Conservation (phyloP, 2,113 vertebrate species). For the Connochaetes taurinus region DNA sequence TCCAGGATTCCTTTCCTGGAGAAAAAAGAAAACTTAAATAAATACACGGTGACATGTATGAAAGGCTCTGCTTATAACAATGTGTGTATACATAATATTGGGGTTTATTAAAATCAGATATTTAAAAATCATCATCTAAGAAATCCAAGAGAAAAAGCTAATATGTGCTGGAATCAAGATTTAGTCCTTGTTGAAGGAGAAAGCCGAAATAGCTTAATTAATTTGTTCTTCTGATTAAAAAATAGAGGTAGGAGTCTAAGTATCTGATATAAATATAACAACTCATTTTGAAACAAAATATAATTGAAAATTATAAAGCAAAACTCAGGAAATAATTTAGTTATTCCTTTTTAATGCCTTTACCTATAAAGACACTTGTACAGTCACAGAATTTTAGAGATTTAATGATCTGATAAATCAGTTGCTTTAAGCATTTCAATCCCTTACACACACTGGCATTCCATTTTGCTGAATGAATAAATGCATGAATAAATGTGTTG, state of each 20-base stretch:
- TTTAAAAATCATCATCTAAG: conserved; percentile 5
- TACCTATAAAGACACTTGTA: neutral
- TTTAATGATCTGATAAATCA: conserved; percentile 14
- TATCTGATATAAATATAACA: conserved; percentile 18
- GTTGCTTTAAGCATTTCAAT: neutral
- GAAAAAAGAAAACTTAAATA: conserved; percentile 28
- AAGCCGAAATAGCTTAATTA: conserved; percentile 36
- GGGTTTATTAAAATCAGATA: conserved; percentile 22
- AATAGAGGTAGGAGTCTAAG: conserved; percentile 12
- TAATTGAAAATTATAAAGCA: conserved; percentile 39
- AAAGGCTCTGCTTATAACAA: conserved; percentile 29
- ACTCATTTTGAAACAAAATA: conserved; percentile 29
- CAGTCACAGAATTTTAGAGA: conserved; percentile 14
- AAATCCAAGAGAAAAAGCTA: conserved; percentile 33
- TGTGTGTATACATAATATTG: neutral
- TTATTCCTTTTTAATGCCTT: conserved; percentile 21
- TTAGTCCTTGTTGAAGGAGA: neutral
- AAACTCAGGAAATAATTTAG: conserved; percentile 21
- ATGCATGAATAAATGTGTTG: neutral
- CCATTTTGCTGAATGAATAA: neutral
- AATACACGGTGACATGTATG: neutral
- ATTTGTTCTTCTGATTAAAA: conserved; percentile 38
- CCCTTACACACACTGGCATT: neutral
- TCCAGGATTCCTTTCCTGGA: conserved; percentile 6
- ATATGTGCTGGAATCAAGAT: neutral